phyloP scores from a whole-genome alignment of 23 tunicate species.

The Styela plicata region DNA sequence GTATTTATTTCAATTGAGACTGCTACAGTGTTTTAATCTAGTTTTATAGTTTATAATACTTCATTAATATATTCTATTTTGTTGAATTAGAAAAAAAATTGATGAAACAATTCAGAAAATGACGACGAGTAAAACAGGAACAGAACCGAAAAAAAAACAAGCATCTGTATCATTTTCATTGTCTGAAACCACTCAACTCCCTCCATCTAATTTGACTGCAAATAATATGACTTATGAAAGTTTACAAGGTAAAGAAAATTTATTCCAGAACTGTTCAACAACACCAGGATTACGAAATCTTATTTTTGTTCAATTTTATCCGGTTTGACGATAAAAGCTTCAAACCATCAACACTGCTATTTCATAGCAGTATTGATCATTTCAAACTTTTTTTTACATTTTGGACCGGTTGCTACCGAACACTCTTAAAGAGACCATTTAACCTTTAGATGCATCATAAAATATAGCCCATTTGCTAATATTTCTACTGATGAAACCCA shows the following conservation, averaged over 20 bases:
- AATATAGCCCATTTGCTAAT: no score
- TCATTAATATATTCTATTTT: slow-evolving; percentile 5
- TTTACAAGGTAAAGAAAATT: slow-evolving; percentile 44
- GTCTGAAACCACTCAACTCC: background rate
- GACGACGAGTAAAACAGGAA: background rate
- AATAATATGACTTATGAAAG: slow-evolving; percentile 68
- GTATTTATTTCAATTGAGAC: no score
- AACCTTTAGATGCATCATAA: no score
- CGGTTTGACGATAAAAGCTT: no score
- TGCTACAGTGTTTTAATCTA: no score
- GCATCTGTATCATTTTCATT: slow-evolving; percentile 2
- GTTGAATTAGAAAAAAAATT: slow-evolving; percentile 54
- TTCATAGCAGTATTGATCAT: no score
- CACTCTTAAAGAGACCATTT: no score
- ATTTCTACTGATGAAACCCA: no score
- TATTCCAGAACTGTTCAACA: background rate
- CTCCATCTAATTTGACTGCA: slow-evolving; percentile 25
- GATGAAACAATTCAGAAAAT: slow-evolving; percentile 40
- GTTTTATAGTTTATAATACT: no score
- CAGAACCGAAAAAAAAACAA: background rate
- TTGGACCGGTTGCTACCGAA: no score
- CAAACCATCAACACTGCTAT: no score
- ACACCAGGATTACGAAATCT: background rate
- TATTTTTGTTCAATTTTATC: background rate
- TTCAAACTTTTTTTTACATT: no score